Evolutionary conservation across 1,140 invertebrate species (phyloP), one percentile per base, ranked within the genome.

Genomic region (Wasmannia auropunctata): DNA sequence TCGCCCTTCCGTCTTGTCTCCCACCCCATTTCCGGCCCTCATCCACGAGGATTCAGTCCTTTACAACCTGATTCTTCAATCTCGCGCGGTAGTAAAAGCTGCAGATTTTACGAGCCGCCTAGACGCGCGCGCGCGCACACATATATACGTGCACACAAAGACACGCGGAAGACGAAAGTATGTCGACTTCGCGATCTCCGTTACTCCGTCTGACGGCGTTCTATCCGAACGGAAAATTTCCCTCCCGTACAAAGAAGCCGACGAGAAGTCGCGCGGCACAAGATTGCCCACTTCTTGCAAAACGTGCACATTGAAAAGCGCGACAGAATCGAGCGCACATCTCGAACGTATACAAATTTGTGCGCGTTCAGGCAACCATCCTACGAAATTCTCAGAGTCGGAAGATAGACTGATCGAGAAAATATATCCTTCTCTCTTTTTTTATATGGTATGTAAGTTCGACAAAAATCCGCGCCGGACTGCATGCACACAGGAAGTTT

Each of bases 51-150:
- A 88, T 91, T 91, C 88, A 83, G 77, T 87, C 77, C 86, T 92
- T 92, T 92, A 93, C 91, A 91, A 87, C 90, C 75, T 89, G 90
- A 92, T 91, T 93, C 89, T 93, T 93, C 92, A 93, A 93, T 93
- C 90, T 93, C 89, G 87, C 87, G 70, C 56, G 85, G 91, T 67
- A 90, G 91, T 93, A 92, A 93, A 93, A 92, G 87, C 90, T 92
- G 70, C 87, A 91, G 91, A 92, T 93, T 93, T 93, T 92, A 93
- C 89, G 88, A 92, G 76, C 63, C 74, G 56, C 51, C 85, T 62
- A 84, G 83, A 87, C 37, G 65, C 58, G 81, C n/a, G n/a, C n/a
- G n/a, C n/a, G n/a, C n/a, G n/a, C n/a, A n/a, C n/a, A n/a, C 87
- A 62, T 25, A 77, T 67, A 75, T 67, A 63, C 46, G 14, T 43